Evolutionary conservation across 2,113 vertebrate species (phyloP).

Genomic region (Chaetodon trifascialis): DNA sequence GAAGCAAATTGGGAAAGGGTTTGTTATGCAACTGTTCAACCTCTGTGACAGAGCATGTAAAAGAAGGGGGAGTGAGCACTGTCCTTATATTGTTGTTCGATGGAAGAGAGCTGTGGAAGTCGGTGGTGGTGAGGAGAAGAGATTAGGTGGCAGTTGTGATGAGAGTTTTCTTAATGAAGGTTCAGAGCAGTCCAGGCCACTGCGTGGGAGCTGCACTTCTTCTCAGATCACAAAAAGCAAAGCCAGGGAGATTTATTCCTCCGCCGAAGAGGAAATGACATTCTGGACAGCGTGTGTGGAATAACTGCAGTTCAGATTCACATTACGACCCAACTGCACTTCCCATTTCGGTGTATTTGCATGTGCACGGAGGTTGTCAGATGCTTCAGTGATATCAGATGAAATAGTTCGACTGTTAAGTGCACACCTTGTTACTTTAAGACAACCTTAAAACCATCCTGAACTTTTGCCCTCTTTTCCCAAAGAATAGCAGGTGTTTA

Average conservation of each 20-base stretch:
- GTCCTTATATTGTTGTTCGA: slow-evolving; percentile 36
- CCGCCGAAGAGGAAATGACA: slow-evolving; percentile 22
- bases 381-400: slow-evolving; percentile 11
- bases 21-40: slow-evolving; percentile 44
- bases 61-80: slow-evolving; percentile 32
- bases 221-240: slow-evolving; percentile 39
- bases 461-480: not conserved
- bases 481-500: not conserved
- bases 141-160: slow-evolving; percentile 58
- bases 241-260: slow-evolving; percentile 48
- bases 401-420: slow-evolving; percentile 3
- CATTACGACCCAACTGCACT: not conserved
- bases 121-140: slow-evolving; percentile 43
- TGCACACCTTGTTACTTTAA: not conserved
- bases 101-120: slow-evolving; percentile 47
- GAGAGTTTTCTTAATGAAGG: slow-evolving; percentile 69
- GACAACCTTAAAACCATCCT: not conserved
- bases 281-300: slow-evolving; percentile 21
- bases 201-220: slow-evolving; percentile 50
- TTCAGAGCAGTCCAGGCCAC: slow-evolving; percentile 47
- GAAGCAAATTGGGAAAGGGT: slow-evolving; percentile 15
- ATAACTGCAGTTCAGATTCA: slow-evolving; percentile 35
- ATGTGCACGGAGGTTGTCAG: not conserved
- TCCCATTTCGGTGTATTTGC: slow-evolving; percentile 1
- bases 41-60: slow-evolving; percentile 24